Percentiles rank a stretch among this genome's conserved stretches.
Evolutionary conservation across 2,113 vertebrate species (phyloP).

Genomic region (Trogon melanurus): DNA sequence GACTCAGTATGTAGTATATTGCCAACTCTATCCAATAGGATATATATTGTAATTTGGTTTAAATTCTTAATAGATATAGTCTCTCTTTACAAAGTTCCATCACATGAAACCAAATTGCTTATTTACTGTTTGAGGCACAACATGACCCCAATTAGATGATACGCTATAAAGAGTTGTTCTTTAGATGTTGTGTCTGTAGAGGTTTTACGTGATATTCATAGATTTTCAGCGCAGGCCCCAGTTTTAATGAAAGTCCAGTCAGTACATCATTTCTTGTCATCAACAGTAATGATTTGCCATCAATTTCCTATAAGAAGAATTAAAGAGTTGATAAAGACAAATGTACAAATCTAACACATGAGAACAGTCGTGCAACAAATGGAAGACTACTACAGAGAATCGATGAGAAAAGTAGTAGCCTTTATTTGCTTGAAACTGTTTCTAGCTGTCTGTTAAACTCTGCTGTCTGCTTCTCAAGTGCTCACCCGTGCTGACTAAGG

Average conservation of each 20-base stretch:
- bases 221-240: constrained; percentile 98
- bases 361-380: constrained; percentile 46
- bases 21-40: constrained; percentile 83
- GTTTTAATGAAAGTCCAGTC: constrained; percentile 97
- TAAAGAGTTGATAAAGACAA: constrained; percentile 64
- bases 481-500: not conserved
- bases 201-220: constrained; percentile 98
- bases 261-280: constrained; percentile 99
- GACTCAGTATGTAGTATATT: constrained; percentile 61
- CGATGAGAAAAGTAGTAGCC: not conserved
- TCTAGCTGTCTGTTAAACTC: not conserved
- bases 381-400: not conserved
- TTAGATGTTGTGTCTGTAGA: constrained; percentile 95
- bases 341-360: constrained; percentile 28
- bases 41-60: constrained; percentile 76
- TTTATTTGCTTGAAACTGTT: constrained; percentile 6
- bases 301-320: constrained; percentile 91
- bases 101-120: constrained; percentile 78
- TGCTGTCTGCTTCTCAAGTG: not conserved
- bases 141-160: constrained; percentile 61
- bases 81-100: constrained; percentile 78
- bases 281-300: constrained; percentile 96
- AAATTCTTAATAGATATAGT: constrained; percentile 77
- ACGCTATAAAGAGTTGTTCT: constrained; percentile 88
- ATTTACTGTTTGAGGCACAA: constrained; percentile 66